Evolutionary conservation across 2,888 invertebrate genomes (phyloP).

Genomic region (Drosophila niveifrons): DNA sequence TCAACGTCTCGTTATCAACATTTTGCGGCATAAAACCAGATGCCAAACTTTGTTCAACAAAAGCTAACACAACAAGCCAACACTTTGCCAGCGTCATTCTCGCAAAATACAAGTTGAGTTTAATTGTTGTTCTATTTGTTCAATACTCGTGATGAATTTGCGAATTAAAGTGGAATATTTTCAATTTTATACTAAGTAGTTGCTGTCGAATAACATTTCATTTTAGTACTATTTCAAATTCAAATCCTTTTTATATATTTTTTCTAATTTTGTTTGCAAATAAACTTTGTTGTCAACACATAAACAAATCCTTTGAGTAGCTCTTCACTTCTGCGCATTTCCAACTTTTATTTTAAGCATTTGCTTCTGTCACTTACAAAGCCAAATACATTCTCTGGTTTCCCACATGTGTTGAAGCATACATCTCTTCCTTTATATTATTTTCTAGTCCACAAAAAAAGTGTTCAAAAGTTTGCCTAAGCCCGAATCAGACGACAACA

Average conservation of each 20-base stretch:
- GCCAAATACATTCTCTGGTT: constrained; percentile 22
- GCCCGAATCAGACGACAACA: constrained; percentile 26
- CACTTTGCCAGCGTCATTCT: not conserved
- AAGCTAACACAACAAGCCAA: not conserved
- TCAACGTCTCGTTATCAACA: constrained; percentile 24
- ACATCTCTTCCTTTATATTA: constrained; percentile 7
- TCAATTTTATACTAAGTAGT: not conserved
- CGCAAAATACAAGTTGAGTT: not conserved
- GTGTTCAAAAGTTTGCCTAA: constrained; percentile 30
- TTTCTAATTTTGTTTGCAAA: not conserved
- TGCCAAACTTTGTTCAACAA: not conserved
- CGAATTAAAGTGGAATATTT: not conserved
- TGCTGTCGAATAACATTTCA: not conserved
- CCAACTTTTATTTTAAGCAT: constrained; percentile 2
- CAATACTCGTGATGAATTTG: not conserved
- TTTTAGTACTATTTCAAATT: not conserved
- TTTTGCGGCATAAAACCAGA: constrained; percentile 12
- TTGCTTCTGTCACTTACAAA: constrained; percentile 20
- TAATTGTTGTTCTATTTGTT: not conserved
- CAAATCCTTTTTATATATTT: too few relatives aligned
- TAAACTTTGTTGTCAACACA: not conserved
- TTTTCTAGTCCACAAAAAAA: constrained; percentile 8
- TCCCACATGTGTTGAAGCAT: not conserved
- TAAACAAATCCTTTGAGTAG: not conserved
- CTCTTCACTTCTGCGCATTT: not conserved